Conservation (phyloP, 2,888 invertebrate genomes). For the Odontocolon sp. region DNA sequence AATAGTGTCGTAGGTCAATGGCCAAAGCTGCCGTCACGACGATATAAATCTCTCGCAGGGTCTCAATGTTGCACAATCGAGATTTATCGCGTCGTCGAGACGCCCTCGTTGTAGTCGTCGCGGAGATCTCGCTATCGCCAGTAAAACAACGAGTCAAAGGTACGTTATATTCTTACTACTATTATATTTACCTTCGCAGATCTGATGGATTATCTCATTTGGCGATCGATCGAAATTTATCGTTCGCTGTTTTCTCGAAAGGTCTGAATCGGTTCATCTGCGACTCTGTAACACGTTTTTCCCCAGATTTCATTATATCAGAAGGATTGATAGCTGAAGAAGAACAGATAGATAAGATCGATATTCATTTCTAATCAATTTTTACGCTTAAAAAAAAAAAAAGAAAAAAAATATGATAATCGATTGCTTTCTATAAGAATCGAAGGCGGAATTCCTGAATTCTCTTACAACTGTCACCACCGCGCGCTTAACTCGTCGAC, state of each 20-base stretch:
- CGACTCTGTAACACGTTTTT: too few relatives aligned
- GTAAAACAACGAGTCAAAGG: not conserved
- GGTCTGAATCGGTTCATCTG: slow-evolving; percentile 1
- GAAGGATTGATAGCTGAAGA: too few relatives aligned
- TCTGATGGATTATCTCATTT: not conserved
- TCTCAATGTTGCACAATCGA: slow-evolving; percentile 53
- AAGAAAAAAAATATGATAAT: not conserved
- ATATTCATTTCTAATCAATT: too few relatives aligned
- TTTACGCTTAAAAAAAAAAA: not conserved
- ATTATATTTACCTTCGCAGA: too few relatives aligned
- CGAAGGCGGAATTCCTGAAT: slow-evolving; percentile 45
- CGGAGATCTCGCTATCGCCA: not conserved
- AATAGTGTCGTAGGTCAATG: slow-evolving; percentile 60
- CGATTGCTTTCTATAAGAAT: not conserved
- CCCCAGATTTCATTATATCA: too few relatives aligned
- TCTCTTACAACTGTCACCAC: slow-evolving; percentile 4
- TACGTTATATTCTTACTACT: too few relatives aligned
- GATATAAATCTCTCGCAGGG: slow-evolving; percentile 58
- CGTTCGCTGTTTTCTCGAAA: not conserved
- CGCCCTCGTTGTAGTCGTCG: slow-evolving; percentile 42
- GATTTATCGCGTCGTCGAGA: slow-evolving; percentile 56
- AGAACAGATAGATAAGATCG: not conserved
- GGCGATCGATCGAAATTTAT: slow-evolving; percentile 17
- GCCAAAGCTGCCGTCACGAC: slow-evolving; percentile 38
- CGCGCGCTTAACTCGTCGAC: slow-evolving; percentile 16